These are phyloP conservation scores for Microplitis demolitor DNA, from an alignment of 1,140 invertebrate species.

Conservation along the genomic window DNA sequence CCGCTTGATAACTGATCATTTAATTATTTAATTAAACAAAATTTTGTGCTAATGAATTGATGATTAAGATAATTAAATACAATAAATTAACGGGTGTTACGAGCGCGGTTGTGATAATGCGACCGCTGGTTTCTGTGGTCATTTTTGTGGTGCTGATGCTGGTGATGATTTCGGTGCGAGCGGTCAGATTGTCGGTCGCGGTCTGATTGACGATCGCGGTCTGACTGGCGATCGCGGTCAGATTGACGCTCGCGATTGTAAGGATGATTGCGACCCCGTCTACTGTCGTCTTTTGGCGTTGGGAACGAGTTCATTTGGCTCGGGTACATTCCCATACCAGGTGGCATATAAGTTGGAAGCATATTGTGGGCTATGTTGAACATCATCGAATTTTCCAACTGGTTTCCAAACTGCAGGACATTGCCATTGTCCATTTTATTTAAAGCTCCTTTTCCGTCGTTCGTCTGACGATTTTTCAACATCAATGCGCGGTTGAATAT, in stretches of 20 bases:
- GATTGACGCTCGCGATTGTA: slow-evolving; percentile 38
- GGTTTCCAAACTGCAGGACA: slow-evolving; percentile 42
- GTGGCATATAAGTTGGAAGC: slow-evolving; percentile 28
- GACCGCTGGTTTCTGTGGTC: slow-evolving; percentile 19
- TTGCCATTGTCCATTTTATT: slow-evolving; percentile 24
- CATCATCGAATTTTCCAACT: slow-evolving; percentile 41
- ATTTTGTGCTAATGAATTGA: slow-evolving; percentile 1
- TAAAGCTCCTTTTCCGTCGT: slow-evolving; percentile 12
- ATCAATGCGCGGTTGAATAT: slow-evolving; percentile 62
- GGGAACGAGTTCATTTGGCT: slow-evolving; percentile 28
- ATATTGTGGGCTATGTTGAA: slow-evolving; percentile 24
- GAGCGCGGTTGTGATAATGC: background rate
- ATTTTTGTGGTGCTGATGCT: slow-evolving; percentile 16
- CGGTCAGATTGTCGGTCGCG: background rate
- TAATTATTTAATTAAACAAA: background rate
- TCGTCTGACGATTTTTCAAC: slow-evolving; percentile 47
- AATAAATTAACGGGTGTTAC: background rate
- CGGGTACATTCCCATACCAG: slow-evolving; percentile 19
- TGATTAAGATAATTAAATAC: slow-evolving; percentile 18
- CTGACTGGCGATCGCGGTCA: slow-evolving; percentile 16
- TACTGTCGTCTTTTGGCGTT: slow-evolving; percentile 33
- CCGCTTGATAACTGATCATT: background rate
- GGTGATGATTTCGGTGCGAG: background rate
- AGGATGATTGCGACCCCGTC: slow-evolving; percentile 40
- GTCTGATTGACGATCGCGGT: slow-evolving; percentile 29